phyloP scores from a whole-genome alignment of 35 echinoderm and acorn worm species.

The Nesometra sesokonis region DNA sequence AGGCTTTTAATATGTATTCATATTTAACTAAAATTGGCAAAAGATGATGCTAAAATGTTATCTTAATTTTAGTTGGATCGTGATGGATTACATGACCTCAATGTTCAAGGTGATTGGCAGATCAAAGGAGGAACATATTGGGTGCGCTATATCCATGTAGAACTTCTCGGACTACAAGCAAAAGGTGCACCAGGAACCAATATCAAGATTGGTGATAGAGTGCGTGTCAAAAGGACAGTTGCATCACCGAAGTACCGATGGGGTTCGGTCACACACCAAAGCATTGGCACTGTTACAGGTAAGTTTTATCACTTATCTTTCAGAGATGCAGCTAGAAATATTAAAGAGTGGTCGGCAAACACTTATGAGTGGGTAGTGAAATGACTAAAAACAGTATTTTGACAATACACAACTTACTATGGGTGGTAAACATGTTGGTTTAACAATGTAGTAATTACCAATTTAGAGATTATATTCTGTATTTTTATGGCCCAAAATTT shows the following conservation, averaged over 20 bases:
- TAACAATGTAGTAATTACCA: too few species aligned
- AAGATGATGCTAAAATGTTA: neutral
- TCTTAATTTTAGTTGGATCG: conserved; percentile 77
- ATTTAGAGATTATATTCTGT: too few species aligned
- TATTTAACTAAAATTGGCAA: too few species aligned
- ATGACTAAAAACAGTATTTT: too few species aligned
- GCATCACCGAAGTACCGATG: conserved; percentile 90
- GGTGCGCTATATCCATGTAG: conserved; percentile 97
- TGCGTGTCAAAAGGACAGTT: conserved; percentile 59
- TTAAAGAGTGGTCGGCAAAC: too few species aligned
- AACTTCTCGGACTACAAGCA: conserved; percentile 63
- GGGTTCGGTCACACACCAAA: conserved; percentile 93
- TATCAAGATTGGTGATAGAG: conserved; percentile 94
- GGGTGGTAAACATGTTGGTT: too few species aligned
- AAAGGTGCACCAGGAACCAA: conserved; percentile 73
- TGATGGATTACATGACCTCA: conserved; percentile 91
- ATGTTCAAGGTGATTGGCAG: conserved; percentile 96
- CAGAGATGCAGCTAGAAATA: too few species aligned
- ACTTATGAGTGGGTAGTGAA: too few species aligned
- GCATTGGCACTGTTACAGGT: conserved; percentile 92
- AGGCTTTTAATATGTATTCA: too few species aligned
- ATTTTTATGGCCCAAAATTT: too few species aligned
- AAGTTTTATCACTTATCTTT: too few species aligned
- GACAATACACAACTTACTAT: too few species aligned
- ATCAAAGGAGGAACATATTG: conserved; percentile 93